A percentile compares a stretch with the other conserved stretches of the same genome.
Conservation (phyloP, 2,888 invertebrate genomes). For the Sesamia inferens region DNA sequence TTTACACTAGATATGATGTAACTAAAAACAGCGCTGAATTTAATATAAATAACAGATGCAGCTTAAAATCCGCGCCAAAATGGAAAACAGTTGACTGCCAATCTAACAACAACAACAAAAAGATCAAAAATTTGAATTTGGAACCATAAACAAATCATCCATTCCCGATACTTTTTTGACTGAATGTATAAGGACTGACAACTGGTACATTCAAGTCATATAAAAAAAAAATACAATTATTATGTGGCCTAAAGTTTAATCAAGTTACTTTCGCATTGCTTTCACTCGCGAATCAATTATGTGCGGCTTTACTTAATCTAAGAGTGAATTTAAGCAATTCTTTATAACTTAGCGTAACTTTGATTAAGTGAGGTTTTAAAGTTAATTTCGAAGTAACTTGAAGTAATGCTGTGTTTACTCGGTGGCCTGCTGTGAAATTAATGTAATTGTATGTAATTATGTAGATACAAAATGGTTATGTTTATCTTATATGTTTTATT, state of each 20-base stretch:
- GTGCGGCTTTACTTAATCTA: constrained; percentile 67
- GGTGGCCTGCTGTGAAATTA: constrained; percentile 50
- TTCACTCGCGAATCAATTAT: constrained; percentile 73
- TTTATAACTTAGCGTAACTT: constrained; percentile 10
- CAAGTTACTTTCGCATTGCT: constrained; percentile 69
- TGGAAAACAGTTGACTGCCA: too few relatives aligned
- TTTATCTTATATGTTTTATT: constrained; percentile 19
- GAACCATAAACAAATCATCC: too few relatives aligned
- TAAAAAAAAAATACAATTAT: constrained; percentile 54
- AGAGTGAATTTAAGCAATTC: constrained; percentile 54
- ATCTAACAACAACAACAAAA: too few relatives aligned
- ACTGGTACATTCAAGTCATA: constrained; percentile 29
- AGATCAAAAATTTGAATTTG: too few relatives aligned
- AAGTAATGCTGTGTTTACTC: constrained; percentile 37
- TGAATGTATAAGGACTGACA: constrained; percentile 5
- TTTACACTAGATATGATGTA: too few relatives aligned
- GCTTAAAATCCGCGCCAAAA: too few relatives aligned
- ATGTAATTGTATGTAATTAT: constrained; percentile 49
- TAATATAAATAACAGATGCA: too few relatives aligned
- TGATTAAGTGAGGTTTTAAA: constrained; percentile 54
- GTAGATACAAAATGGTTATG: constrained; percentile 38
- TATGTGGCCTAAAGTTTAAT: constrained; percentile 56
- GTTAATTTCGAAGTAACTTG: constrained; percentile 32
- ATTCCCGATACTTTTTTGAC: too few relatives aligned
- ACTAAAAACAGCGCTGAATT: too few relatives aligned